Conservation (phyloP, 2,797 vertebrate species). For the Hoplostethus mediterraneus region DNA sequence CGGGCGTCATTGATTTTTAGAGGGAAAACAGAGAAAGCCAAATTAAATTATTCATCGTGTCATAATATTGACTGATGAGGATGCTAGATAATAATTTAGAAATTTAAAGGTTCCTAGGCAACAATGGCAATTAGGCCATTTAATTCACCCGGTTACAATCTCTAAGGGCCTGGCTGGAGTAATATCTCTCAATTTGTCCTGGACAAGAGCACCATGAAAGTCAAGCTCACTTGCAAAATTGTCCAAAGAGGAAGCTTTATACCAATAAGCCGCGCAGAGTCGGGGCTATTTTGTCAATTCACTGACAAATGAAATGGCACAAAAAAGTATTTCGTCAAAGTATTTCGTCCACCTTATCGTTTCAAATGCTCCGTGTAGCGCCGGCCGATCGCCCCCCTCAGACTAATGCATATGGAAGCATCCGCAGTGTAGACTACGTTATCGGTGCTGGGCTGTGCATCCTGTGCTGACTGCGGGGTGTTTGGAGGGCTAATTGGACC, state of each 20-base stretch:
- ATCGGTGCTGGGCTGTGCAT: conserved; percentile 94
- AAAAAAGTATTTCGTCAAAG: neutral
- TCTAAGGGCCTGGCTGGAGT: conserved; percentile 53
- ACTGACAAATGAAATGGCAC: conserved; percentile 5
- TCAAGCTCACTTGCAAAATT: conserved; percentile 56
- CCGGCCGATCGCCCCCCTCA: conserved; percentile 17
- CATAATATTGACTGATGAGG: conserved; percentile 85
- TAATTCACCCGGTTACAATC: conserved; percentile 71
- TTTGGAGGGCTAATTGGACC: conserved; percentile 90
- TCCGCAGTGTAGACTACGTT: conserved; percentile 90
- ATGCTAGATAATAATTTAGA: conserved; percentile 74
- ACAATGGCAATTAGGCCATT: conserved; percentile 77
- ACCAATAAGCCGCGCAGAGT: conserved; percentile 42
- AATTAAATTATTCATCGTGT: conserved; percentile 84
- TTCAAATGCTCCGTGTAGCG: conserved; percentile 21
- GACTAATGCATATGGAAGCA: conserved; percentile 89
- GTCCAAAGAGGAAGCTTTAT: conserved; percentile 60
- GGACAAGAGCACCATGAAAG: conserved; percentile 69
- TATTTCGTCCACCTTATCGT: conserved; percentile 21
- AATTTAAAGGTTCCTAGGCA: conserved; percentile 73
- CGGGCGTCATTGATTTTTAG: conserved; percentile 82
- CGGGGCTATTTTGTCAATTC: conserved; percentile 40
- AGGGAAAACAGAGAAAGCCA: conserved; percentile 69
- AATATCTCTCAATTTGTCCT: conserved; percentile 72
- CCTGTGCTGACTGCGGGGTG: conserved; percentile 83